Percentiles rank a stretch among this genome's conserved stretches.
These are phyloP conservation scores for Phragmatobia fuliginosa DNA, from an alignment of 2,888 invertebrate species.

Conservation along the genomic window DNA sequence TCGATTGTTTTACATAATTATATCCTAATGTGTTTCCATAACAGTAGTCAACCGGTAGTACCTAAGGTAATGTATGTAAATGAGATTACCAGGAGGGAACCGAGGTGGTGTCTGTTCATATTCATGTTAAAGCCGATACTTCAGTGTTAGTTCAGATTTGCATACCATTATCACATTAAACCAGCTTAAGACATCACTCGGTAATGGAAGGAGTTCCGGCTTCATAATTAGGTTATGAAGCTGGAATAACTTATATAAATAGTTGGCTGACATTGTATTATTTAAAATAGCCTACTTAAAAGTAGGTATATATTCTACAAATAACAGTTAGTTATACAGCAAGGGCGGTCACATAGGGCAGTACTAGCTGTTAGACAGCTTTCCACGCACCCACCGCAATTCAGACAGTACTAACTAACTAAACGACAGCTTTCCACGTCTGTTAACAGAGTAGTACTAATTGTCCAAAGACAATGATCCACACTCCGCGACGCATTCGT, in stretches of 20 bases:
- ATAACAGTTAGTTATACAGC: too few relatives aligned
- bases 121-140: neutral
- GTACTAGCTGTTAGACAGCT: too few relatives aligned
- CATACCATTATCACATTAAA: constrained; percentile 2
- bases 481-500: too few relatives aligned
- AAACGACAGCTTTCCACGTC: too few relatives aligned
- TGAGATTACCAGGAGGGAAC: neutral
- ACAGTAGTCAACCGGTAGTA: neutral
- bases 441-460: too few relatives aligned
- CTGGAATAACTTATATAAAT: neutral
- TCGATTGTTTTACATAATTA: neutral
- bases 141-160: neutral
- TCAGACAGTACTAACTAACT: too few relatives aligned
- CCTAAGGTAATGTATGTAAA: neutral
- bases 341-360: too few relatives aligned
- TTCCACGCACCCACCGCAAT: too few relatives aligned
- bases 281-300: too few relatives aligned
- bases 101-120: neutral
- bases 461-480: too few relatives aligned
- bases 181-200: neutral
- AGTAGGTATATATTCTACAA: too few relatives aligned
- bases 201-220: neutral
- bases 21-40: neutral
- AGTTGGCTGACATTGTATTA: too few relatives aligned
- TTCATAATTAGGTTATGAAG: neutral